Conservation (phyloP, 1,140 invertebrate species). For the Pseudobourletiella spinata region DNA sequence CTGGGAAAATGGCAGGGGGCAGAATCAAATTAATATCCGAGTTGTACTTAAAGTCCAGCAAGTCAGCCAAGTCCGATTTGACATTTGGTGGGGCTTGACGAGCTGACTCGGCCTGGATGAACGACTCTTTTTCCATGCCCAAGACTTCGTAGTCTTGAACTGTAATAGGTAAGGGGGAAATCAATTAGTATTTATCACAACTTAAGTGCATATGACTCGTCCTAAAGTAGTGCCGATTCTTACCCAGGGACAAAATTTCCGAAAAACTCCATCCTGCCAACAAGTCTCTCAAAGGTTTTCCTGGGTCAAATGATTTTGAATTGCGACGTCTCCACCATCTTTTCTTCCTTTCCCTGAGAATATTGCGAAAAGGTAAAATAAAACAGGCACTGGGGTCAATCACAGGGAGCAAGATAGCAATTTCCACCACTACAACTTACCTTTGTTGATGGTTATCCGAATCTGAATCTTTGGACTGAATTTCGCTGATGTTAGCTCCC, state of each 20-base stretch:
- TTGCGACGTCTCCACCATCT: constrained; percentile 26
- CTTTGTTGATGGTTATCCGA: constrained; percentile 5
- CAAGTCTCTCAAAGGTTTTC: constrained; percentile 22
- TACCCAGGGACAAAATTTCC: constrained; percentile 27
- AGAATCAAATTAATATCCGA: constrained; percentile 28
- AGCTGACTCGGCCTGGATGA: constrained; percentile 22
- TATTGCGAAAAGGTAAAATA: constrained; percentile 4
- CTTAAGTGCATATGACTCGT: not conserved
- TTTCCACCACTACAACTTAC: too few relatives aligned
- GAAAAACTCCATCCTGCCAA: constrained; percentile 18
- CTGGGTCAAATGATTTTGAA: constrained; percentile 23
- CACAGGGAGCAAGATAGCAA: too few relatives aligned
- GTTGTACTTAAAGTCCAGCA: constrained; percentile 30
- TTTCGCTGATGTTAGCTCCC: not conserved
- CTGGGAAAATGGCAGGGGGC: constrained; percentile 31
- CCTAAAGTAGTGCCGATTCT: too few relatives aligned
- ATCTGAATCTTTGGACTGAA: constrained; percentile 3
- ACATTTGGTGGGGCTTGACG: constrained; percentile 18
- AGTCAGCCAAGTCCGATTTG: constrained; percentile 25
- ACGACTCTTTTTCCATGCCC: constrained; percentile 27
- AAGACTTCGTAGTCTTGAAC: constrained; percentile 31
- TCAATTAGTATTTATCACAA: not conserved
- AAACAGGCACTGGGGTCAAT: not conserved
- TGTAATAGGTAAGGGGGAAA: constrained; percentile 6
- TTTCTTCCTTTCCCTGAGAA: constrained; percentile 22